These are phyloP conservation scores for Chelonus formosanus DNA, from an alignment of 2,888 invertebrate genomes.

Conservation along the genomic window DNA sequence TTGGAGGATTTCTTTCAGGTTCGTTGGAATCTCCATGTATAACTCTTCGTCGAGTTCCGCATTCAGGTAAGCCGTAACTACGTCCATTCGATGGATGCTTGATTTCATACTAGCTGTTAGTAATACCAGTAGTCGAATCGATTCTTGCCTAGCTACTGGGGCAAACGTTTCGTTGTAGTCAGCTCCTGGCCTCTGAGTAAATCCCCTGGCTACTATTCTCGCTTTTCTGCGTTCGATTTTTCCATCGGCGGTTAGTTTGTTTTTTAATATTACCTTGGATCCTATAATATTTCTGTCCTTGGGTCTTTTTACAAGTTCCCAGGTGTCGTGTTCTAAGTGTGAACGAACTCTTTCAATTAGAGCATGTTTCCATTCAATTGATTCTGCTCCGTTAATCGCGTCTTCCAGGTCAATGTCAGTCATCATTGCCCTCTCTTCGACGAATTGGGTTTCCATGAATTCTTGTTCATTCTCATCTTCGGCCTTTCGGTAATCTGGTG, in stretches of 20 bases:
- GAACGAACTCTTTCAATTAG: neutral
- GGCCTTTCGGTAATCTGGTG: no score
- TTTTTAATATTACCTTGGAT: neutral
- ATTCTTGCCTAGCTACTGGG: conserved; percentile 24
- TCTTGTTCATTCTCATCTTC: no score
- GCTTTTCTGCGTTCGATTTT: no score
- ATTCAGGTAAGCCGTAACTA: conserved; percentile 22
- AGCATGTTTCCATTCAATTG: neutral
- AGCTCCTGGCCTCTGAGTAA: conserved; percentile 11
- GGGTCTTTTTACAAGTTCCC: neutral
- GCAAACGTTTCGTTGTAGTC: conserved; percentile 28
- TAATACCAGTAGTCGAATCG: neutral
- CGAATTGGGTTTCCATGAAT: neutral
- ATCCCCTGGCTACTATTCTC: conserved; percentile 13
- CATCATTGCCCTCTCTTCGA: neutral
- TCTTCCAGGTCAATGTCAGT: neutral
- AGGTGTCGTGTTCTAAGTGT: neutral
- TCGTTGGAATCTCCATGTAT: conserved; percentile 12
- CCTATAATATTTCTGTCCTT: conserved; percentile 2
- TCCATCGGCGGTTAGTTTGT: neutral
- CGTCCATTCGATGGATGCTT: conserved; percentile 20
- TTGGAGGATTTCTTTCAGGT: conserved; percentile 7
- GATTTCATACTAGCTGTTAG: neutral
- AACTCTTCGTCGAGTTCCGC: conserved; percentile 20
- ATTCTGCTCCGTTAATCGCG: neutral